Percentiles rank a stretch among this genome's conserved stretches.
Conservation (phyloP, 2,797 vertebrate species). For the Coregonus sp. region DNA sequence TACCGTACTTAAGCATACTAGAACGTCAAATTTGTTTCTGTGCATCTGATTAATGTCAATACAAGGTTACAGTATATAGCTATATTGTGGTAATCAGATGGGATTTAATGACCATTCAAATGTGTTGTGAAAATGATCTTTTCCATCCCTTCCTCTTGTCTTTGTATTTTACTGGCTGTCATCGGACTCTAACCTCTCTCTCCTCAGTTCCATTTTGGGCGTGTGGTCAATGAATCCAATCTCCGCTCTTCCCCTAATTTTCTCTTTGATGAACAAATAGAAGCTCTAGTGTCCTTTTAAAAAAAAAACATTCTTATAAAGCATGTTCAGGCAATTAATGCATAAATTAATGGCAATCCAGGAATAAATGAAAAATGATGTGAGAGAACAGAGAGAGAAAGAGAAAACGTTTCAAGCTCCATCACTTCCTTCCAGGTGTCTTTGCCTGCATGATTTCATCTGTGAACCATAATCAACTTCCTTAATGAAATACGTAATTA, state of each 20-base stretch:
- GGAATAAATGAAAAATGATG: slow-evolving; percentile 52
- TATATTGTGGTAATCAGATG: neutral
- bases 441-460: slow-evolving; percentile 88
- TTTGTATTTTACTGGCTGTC: slow-evolving; percentile 23
- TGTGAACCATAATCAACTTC: slow-evolving; percentile 93
- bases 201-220: slow-evolving; percentile 37
- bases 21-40: neutral
- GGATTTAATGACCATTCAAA: neutral
- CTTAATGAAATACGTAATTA: slow-evolving; percentile 99
- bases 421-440: slow-evolving; percentile 88
- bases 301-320: slow-evolving; percentile 43
- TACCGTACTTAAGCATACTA: too few relatives aligned
- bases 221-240: slow-evolving; percentile 54
- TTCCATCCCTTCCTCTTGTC: neutral
- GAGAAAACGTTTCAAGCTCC: slow-evolving; percentile 71
- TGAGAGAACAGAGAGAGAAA: slow-evolving; percentile 16
- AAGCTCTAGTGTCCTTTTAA: slow-evolving; percentile 56
- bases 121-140: neutral
- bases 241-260: slow-evolving; percentile 54
- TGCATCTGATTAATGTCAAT: neutral
- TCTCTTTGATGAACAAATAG: slow-evolving; percentile 64
- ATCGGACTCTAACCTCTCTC: slow-evolving; percentile 19
- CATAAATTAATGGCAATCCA: slow-evolving; percentile 54
- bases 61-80: neutral
- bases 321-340: slow-evolving; percentile 66